Evolutionary conservation across 2,888 invertebrate genomes (phyloP).

Genomic region (Cephonodes hylas): DNA sequence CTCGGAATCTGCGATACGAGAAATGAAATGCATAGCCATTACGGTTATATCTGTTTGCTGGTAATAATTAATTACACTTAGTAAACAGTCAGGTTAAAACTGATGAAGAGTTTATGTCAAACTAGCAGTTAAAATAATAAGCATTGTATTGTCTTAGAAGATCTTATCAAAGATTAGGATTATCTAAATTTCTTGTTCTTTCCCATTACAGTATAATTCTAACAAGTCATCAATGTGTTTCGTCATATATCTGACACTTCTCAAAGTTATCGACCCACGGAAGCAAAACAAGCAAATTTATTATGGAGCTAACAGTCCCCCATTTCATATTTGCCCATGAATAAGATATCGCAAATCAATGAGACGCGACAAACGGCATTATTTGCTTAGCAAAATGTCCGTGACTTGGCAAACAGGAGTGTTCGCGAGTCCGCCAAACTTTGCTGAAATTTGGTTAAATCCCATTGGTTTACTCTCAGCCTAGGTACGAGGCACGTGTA

Average conservation of each 20-base stretch:
- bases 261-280: not conserved
- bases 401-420: not conserved
- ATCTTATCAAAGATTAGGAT: no score
- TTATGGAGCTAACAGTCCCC: not conserved
- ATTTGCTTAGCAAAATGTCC: slow-evolving; percentile 20
- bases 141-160: no score
- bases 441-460: not conserved
- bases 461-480: not conserved
- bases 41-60: not conserved
- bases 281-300: not conserved
- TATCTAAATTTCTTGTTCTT: no score
- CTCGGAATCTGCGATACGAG: not conserved
- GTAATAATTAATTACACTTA: not conserved
- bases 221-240: no score
- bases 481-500: not conserved
- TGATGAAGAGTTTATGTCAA: no score
- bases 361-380: slow-evolving; percentile 19
- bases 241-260: not conserved
- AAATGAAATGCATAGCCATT: not conserved
- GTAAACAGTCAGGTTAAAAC: not conserved
- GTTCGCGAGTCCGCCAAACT: not conserved
- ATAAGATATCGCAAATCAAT: slow-evolving; percentile 3
- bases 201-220: no score
- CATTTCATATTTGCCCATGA: slow-evolving; percentile 9
- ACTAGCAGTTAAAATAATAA: no score